Evolutionary conservation across 92 coral and sea anemone species (phyloP).

Genomic region (Epizoanthus ramosus): DNA sequence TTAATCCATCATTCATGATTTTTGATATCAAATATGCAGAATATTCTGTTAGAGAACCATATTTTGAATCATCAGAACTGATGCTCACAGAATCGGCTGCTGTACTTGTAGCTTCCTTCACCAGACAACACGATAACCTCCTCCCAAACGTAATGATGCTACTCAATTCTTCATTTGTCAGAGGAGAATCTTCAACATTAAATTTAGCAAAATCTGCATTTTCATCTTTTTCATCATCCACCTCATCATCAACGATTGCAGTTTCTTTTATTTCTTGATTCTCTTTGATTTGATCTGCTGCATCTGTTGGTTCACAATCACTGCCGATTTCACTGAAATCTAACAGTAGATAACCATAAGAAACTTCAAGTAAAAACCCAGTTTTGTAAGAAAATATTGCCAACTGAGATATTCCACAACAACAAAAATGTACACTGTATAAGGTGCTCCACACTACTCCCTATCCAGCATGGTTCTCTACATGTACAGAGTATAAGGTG

Average conservation of each 20-base stretch:
- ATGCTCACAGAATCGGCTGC: slow-evolving; percentile 41
- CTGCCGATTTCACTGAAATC: slow-evolving; percentile 69
- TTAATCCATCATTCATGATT: slow-evolving; percentile 63
- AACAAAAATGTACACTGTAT: no score
- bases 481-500: no score
- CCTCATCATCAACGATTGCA: slow-evolving; percentile 71
- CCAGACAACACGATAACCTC: slow-evolving; percentile 64
- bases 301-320: slow-evolving; percentile 67
- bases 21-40: slow-evolving; percentile 70
- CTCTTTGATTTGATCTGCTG: slow-evolving; percentile 40
- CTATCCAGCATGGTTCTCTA: no score
- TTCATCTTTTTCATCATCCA: slow-evolving; percentile 58
- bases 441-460: no score
- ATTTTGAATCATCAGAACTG: slow-evolving; percentile 15
- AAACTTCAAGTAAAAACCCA: no score
- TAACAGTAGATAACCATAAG: neutral
- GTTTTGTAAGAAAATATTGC: no score
- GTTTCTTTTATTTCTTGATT: slow-evolving; percentile 70
- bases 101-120: slow-evolving; percentile 59
- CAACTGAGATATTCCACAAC: no score
- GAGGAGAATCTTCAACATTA: slow-evolving; percentile 36
- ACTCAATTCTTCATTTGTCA: slow-evolving; percentile 57
- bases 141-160: slow-evolving; percentile 66
- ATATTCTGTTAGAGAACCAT: slow-evolving; percentile 73
- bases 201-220: slow-evolving; percentile 20